These are phyloP conservation scores for Bombyx mori DNA, from an alignment of 1,140 invertebrate genomes.

Conservation along the genomic window ASM3026992v2 NC_085107.1:1534501-1535000, in stretches of 20 bases:
- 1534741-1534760: slow-evolving; percentile 37
- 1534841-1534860: slow-evolving; percentile 44
- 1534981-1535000: slow-evolving; percentile 39
- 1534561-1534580: slow-evolving; percentile 36
- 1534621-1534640: slow-evolving; percentile 34
- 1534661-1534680: slow-evolving; percentile 59
- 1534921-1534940: slow-evolving; percentile 36
- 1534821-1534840: slow-evolving; percentile 46
- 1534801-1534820: slow-evolving; percentile 48
- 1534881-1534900: slow-evolving; percentile 41
- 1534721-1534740: slow-evolving; percentile 44
- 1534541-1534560: slow-evolving; percentile 54
- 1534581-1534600: slow-evolving; percentile 48
- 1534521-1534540: slow-evolving; percentile 30
- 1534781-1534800: slow-evolving; percentile 47
- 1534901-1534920: slow-evolving; percentile 35
- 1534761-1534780: slow-evolving; percentile 40
- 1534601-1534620: slow-evolving; percentile 51
- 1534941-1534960: slow-evolving; percentile 41
- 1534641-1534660: slow-evolving; percentile 48
- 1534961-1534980: slow-evolving; percentile 38
- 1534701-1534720: slow-evolving; percentile 42
- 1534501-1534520: slow-evolving; percentile 46
- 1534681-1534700: slow-evolving; percentile 54
- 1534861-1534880: slow-evolving; percentile 36